Base-by-base conservation (phyloP, 1,140 invertebrate genomes). In the Drosophila paulistorum region DNA sequence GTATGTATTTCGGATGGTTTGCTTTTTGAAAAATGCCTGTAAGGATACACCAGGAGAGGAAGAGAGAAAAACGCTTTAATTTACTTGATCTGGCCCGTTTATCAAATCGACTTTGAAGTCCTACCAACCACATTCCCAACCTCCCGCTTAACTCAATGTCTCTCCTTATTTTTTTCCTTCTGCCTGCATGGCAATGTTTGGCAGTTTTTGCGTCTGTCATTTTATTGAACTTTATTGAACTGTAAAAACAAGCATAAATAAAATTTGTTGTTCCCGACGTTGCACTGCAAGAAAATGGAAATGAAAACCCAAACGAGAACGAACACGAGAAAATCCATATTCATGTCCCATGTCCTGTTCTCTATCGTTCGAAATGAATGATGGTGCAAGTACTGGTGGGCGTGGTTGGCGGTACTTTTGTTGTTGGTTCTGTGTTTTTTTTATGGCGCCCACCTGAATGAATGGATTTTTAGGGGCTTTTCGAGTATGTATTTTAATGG, bases 151-250 rank as follows among this genome's bases (percentile, higher is more conserved):
- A 7, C 35, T 37, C n/a, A n/a, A 14, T 45, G 30, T 13, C 51
- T 20, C 13, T 30, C 51, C 51, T 7, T 13, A 7, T 20, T 20
- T 7, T 11, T 20, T 13, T 11, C 4, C 51, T 11, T 11, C 51
- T 7, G 17, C 51, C 20, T 33, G 7, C 3, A 11, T n/a, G 39
- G 71, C 70, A 57, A 67, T 70, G 45, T 39, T 48, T 42, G n/a
- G 33, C 57, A 54, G 13, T 20, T 48, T 62, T 33, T 48, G 55
- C 61, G 33, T 48, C 17, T 84, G 73, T 80, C 65, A 83, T 80
- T 87, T 87, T 83, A 87, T 87, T 87, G 70, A 77, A 87, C 84
- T 80, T 83, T 89, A 85, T 82, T 87, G 71, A 78, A 87, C 79
- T 85, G 80, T 79, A 87, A 79, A 84, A 85, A 80, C 58, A 73